A percentile compares a stretch with the other conserved stretches of the same genome.
phyloP scores from a whole-genome alignment of 2,888 invertebrate species.

The Asteroscopus sphinx region DNA sequence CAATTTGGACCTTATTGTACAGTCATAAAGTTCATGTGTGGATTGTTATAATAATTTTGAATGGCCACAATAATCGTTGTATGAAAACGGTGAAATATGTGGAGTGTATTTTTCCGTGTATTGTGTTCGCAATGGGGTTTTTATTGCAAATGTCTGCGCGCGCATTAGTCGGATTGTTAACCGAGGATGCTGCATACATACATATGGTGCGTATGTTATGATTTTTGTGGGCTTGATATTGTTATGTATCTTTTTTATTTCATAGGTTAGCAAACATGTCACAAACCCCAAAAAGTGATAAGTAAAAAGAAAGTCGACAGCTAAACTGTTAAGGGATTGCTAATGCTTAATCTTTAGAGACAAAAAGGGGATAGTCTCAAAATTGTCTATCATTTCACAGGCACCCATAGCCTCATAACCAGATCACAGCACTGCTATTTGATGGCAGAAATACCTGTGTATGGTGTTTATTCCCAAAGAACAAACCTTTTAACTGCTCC shows the following conservation, averaged over 20 bases:
- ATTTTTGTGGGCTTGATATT: slow-evolving; percentile 59
- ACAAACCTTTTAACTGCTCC: no score
- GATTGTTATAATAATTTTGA: slow-evolving; percentile 22
- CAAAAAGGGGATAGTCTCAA: no score
- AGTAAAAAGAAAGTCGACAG: no score
- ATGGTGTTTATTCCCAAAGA: no score
- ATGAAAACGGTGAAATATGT: slow-evolving; percentile 58
- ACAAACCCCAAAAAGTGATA: no score
- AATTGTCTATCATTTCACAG: no score
- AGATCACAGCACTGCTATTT: no score
- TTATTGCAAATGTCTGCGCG: slow-evolving; percentile 78
- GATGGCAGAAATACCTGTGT: no score
- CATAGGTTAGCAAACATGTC: no score
- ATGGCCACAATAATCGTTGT: slow-evolving; percentile 47
- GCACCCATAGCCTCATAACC: no score
- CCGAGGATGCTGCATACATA: slow-evolving; percentile 63
- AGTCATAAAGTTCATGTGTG: slow-evolving; percentile 36
- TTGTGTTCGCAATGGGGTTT: slow-evolving; percentile 74
- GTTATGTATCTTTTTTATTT: slow-evolving; percentile 30
- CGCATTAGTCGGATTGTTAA: slow-evolving; percentile 78
- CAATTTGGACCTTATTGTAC: slow-evolving; percentile 39
- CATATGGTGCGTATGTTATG: slow-evolving; percentile 77
- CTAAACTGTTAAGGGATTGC: no score
- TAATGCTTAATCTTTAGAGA: no score
- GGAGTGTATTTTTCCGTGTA: slow-evolving; percentile 59